phyloP scores from a whole-genome alignment of 2,888 invertebrate genomes.

The Drymonia ruficornis region DNA sequence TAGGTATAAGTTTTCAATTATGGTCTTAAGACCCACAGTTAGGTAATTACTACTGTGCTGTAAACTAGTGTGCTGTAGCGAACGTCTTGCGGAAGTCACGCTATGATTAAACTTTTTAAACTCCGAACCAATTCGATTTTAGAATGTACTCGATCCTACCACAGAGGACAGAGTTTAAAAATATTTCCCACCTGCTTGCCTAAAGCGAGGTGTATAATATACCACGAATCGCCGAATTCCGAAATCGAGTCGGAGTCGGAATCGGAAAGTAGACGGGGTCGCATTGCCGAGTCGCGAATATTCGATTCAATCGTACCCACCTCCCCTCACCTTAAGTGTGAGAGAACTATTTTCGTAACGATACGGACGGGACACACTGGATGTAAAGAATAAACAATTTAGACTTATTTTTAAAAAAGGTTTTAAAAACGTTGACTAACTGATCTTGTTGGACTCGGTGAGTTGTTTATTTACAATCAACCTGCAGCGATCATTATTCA shows the following conservation, averaged over 20 bases:
- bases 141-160: not conserved
- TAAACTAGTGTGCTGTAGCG: too few species aligned
- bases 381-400: constrained; percentile 20
- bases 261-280: constrained; percentile 44
- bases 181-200: constrained; percentile 30
- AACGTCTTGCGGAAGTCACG: too few species aligned
- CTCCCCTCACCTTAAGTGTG: constrained; percentile 56
- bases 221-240: constrained; percentile 37
- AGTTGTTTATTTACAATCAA: too few species aligned
- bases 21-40: too few species aligned
- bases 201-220: constrained; percentile 35
- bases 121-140: too few species aligned
- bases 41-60: too few species aligned
- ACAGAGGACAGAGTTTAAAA: constrained; percentile 28
- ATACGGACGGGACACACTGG: constrained; percentile 52
- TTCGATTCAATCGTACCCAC: constrained; percentile 67
- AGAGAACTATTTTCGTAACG: constrained; percentile 70
- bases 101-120: too few species aligned
- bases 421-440: too few species aligned
- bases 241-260: constrained; percentile 53
- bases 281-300: constrained; percentile 59
- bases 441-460: too few species aligned
- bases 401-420: too few species aligned
- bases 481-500: too few species aligned
- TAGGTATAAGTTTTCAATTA: too few species aligned